These are phyloP conservation scores for Drosophila obscura DNA, from an alignment of 1,140 invertebrate species.

Conservation along the genomic window DNA sequence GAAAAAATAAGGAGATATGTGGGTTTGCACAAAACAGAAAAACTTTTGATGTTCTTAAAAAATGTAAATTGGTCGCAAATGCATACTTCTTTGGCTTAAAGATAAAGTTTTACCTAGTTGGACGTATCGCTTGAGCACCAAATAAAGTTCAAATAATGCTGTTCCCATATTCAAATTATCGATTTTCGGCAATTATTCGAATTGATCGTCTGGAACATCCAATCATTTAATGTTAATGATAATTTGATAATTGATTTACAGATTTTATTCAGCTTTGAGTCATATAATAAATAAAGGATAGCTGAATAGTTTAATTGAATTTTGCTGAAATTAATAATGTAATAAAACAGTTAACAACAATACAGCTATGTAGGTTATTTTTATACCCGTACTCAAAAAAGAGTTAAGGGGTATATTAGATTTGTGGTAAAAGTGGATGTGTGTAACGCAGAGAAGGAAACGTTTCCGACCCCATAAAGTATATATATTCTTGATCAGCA, in stretches of 20 bases:
- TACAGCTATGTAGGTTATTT: too few relatives aligned
- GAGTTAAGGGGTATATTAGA: too few relatives aligned
- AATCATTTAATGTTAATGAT: slow-evolving; percentile 89
- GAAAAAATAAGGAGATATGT: too few relatives aligned
- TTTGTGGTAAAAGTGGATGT: too few relatives aligned
- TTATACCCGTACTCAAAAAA: too few relatives aligned
- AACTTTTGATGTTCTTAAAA: too few relatives aligned
- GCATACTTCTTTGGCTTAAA: not conserved
- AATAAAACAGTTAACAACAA: not conserved
- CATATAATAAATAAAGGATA: slow-evolving; percentile 90
- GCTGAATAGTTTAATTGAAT: slow-evolving; percentile 89
- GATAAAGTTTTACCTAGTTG: slow-evolving; percentile 82
- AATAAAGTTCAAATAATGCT: slow-evolving; percentile 94
- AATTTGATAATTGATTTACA: slow-evolving; percentile 88
- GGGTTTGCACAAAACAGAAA: too few relatives aligned
- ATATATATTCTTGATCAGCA: too few relatives aligned
- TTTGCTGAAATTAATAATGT: slow-evolving; percentile 85
- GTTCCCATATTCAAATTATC: slow-evolving; percentile 88
- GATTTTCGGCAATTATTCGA: slow-evolving; percentile 67
- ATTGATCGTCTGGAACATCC: slow-evolving; percentile 84
- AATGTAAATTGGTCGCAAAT: too few relatives aligned
- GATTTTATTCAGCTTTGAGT: slow-evolving; percentile 89
- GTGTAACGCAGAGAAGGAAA: too few relatives aligned
- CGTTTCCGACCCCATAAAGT: too few relatives aligned
- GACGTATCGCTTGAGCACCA: slow-evolving; percentile 93